These are phyloP conservation scores for Schizaphis graminum DNA, from an alignment of 2,888 invertebrate species.

Conservation along the genomic window DNA sequence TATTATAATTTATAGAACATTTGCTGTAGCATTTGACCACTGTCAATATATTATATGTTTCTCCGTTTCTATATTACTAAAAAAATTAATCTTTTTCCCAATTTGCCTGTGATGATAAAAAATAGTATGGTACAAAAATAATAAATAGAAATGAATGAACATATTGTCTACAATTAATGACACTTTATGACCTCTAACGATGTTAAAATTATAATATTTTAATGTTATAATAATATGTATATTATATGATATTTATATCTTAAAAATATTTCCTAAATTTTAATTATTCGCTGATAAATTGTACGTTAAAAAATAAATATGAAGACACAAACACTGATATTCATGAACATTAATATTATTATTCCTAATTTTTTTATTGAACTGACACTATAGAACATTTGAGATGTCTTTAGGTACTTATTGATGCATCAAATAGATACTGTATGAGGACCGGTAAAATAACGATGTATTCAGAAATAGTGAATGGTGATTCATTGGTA, in stretches of 20 bases:
- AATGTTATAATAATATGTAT: too few relatives aligned
- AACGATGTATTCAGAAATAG: background rate
- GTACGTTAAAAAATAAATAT: background rate
- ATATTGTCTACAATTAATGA: too few relatives aligned
- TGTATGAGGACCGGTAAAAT: background rate
- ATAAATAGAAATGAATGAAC: too few relatives aligned
- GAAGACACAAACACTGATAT: background rate
- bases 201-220: background rate
- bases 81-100: too few relatives aligned
- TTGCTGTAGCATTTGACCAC: background rate
- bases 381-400: background rate
- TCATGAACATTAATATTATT: background rate
- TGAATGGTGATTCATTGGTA: background rate
- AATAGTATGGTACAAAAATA: too few relatives aligned
- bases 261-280: background rate
- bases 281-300: background rate
- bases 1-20: background rate
- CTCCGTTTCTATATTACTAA: background rate
- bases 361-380: background rate
- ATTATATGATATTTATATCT: background rate
- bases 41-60: background rate
- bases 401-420: background rate
- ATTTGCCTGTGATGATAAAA: background rate
- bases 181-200: background rate
- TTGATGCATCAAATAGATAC: background rate